Conservation (phyloP, 2,797 vertebrate genomes). For the Aselliscus stoliczkanus region DNA sequence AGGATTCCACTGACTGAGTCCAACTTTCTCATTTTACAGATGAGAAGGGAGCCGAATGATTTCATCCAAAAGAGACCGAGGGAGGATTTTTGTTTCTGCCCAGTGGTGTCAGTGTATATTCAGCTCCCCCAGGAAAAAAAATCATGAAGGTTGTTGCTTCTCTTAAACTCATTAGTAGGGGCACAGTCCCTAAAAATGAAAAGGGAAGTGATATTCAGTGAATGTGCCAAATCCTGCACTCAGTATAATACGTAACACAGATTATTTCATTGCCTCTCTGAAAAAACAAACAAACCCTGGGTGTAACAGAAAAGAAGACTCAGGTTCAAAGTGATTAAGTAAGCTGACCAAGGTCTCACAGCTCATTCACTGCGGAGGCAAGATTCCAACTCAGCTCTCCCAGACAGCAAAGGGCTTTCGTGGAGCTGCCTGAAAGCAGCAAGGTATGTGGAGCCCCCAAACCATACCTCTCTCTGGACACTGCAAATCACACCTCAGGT, state of each 20-base stretch:
- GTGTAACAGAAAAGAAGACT: background rate
- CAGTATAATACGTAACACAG: background rate
- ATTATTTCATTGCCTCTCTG: background rate
- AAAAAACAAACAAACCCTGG: background rate
- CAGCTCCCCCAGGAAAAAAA: background rate
- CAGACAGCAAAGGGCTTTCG: background rate
- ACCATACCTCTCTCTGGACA: background rate
- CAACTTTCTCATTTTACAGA: conserved; percentile 14
- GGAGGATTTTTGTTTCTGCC: background rate
- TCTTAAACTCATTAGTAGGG: background rate
- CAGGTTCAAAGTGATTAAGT: background rate
- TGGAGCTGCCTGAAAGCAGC: background rate
- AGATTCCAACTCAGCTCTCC: background rate
- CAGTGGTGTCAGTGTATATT: background rate
- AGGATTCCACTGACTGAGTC: background rate
- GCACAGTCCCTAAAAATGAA: background rate
- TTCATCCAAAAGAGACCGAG: background rate
- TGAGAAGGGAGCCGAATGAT: background rate
- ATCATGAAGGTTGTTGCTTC: background rate
- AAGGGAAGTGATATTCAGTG: background rate
- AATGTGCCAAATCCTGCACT: background rate
- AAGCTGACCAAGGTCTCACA: background rate
- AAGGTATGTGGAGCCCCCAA: background rate
- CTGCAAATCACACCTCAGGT: background rate
- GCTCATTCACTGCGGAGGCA: background rate